Evolutionary conservation across 2,113 vertebrate genomes (phyloP).

Genomic region (Sitta europaea): DNA sequence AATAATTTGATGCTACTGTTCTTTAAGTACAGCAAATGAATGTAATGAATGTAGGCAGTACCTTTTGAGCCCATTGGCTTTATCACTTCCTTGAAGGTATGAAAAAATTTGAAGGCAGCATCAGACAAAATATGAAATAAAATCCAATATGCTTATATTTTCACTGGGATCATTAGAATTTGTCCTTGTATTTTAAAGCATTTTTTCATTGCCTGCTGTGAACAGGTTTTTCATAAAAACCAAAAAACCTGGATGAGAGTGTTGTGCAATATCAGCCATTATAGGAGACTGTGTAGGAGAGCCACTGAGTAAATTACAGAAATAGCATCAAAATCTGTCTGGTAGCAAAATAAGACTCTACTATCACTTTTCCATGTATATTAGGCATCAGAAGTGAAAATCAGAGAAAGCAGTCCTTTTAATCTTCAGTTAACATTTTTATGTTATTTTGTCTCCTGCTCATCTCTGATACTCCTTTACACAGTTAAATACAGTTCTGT

Average conservation of each 20-base stretch:
- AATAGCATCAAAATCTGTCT: neutral
- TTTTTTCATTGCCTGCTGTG: neutral
- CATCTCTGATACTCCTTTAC: neutral
- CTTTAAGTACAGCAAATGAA: neutral
- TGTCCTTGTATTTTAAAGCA: neutral
- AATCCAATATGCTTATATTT: neutral
- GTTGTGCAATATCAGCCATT: neutral
- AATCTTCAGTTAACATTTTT: neutral
- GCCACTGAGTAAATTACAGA: neutral
- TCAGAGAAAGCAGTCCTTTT: neutral
- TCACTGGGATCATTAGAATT: neutral
- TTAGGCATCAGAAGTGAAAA: neutral
- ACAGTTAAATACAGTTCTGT: neutral
- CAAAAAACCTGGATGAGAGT: neutral
- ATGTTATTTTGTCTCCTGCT: neutral
- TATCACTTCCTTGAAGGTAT: constrained; percentile 25
- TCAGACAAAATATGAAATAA: neutral
- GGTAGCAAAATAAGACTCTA: neutral
- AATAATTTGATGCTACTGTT: constrained; percentile 20
- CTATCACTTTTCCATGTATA: neutral
- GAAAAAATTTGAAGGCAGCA: neutral
- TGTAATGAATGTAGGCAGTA: neutral
- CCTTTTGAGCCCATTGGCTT: neutral
- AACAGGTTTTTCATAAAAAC: neutral
- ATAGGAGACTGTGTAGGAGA: neutral